phyloP scores from a whole-genome alignment of 2,888 invertebrate genomes.

The Phengaris alcon region DNA sequence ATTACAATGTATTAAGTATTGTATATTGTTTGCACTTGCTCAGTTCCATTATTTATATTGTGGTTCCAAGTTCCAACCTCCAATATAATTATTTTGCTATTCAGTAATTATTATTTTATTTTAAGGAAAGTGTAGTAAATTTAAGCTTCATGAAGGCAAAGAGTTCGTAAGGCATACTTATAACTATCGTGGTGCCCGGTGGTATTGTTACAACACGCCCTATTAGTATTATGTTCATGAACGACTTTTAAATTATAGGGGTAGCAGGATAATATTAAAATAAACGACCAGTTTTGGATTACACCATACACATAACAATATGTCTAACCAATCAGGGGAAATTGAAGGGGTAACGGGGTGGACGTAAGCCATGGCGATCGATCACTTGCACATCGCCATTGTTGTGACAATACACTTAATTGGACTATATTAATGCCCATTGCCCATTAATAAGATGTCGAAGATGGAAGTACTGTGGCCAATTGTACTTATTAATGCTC shows the following conservation, averaged over 20 bases:
- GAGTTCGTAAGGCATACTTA: constrained; percentile 39
- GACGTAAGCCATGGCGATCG: constrained; percentile 71
- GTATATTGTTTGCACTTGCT: not conserved
- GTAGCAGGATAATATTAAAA: not conserved
- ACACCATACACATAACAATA: constrained; percentile 59
- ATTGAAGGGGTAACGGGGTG: constrained; percentile 77
- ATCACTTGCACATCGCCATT: constrained; percentile 66
- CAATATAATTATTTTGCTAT: no score
- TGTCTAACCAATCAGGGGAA: constrained; percentile 76
- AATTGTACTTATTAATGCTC: not conserved
- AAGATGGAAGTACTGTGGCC: not conserved
- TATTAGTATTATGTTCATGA: not conserved
- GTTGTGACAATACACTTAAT: constrained; percentile 73
- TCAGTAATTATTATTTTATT: no score
- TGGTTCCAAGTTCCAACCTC: no score
- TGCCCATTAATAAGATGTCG: not conserved
- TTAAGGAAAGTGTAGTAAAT: no score
- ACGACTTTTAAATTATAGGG: constrained; percentile 1
- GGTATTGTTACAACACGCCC: not conserved
- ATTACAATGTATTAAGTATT: not conserved
- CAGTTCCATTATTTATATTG: no score
- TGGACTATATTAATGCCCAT: constrained; percentile 65
- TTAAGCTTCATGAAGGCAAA: not conserved
- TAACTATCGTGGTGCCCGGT: no score
- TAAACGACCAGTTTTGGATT: constrained; percentile 58